Conservation (phyloP, 2,888 invertebrate species). For the Drosophila meridiana region DNA sequence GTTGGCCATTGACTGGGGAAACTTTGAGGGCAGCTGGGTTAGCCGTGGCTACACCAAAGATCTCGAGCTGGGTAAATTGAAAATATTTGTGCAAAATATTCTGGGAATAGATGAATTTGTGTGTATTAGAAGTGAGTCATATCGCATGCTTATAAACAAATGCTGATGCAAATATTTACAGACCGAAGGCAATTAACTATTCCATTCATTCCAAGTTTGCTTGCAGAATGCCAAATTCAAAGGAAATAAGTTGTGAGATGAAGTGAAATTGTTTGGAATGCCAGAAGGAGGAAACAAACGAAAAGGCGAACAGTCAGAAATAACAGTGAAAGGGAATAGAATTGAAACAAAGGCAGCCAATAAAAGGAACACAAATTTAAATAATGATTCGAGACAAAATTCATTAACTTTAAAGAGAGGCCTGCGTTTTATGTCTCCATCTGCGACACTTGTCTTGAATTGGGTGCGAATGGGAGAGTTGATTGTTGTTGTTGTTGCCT, state of each 20-base stretch:
- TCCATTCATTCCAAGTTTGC: constrained; percentile 7
- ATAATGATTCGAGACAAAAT: constrained; percentile 44
- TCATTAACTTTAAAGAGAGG: constrained; percentile 20
- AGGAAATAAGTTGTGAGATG: neutral
- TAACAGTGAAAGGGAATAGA: constrained; percentile 18
- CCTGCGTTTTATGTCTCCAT: constrained; percentile 14
- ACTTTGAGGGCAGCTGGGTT: neutral
- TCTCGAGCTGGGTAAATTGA: neutral
- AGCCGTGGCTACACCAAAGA: neutral
- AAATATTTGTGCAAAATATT: neutral
- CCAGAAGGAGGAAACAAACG: constrained; percentile 2
- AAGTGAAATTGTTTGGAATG: neutral
- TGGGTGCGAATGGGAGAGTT: constrained; percentile 12
- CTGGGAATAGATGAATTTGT: neutral
- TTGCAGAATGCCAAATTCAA: neutral
- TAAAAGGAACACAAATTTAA: constrained; percentile 40
- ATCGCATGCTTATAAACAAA: neutral
- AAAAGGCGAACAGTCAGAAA: constrained; percentile 28
- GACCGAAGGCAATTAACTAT: neutral
- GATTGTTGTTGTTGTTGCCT: constrained; percentile 20
- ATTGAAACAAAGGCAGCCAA: constrained; percentile 21
- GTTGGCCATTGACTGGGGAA: constrained; percentile 16
- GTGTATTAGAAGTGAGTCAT: neutral
- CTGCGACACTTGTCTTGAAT: constrained; percentile 12
- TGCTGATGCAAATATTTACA: neutral